Conservation (phyloP, 2,888 invertebrate genomes). For the Campoletis raptor region DNA sequence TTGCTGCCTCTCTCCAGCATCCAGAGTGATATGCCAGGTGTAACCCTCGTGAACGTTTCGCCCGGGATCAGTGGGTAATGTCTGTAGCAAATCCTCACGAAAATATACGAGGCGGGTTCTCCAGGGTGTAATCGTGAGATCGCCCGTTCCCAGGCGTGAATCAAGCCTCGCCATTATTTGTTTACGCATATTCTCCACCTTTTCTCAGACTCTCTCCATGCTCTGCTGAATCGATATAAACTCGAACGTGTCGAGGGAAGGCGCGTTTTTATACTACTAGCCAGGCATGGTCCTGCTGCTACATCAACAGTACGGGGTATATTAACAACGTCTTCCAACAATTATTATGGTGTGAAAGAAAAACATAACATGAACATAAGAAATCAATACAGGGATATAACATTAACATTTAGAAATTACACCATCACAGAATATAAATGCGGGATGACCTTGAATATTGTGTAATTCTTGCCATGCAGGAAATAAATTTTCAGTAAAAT, state of each 20-base stretch:
- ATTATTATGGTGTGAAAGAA: no score
- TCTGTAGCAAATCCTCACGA: slow-evolving; percentile 61
- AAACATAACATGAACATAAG: no score
- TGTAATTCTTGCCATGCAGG: no score
- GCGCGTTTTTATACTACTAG: not conserved
- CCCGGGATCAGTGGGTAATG: slow-evolving; percentile 62
- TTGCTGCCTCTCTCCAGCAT: slow-evolving; percentile 10
- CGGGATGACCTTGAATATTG: no score
- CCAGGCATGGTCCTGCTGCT: not conserved
- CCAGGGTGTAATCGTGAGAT: slow-evolving; percentile 62
- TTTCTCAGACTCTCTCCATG: slow-evolving; percentile 6
- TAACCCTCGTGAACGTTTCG: slow-evolving; percentile 52
- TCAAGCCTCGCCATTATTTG: slow-evolving; percentile 56
- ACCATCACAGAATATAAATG: no score
- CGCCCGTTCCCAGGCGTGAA: slow-evolving; percentile 43
- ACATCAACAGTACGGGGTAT: not conserved
- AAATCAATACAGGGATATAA: no score
- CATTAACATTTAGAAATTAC: no score
- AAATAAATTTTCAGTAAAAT: no score
- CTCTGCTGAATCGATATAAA: slow-evolving; percentile 35
- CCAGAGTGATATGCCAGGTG: slow-evolving; percentile 46
- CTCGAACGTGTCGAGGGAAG: slow-evolving; percentile 13
- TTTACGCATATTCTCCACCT: slow-evolving; percentile 45
- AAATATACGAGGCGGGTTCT: slow-evolving; percentile 59
- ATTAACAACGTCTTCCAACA: no score